Percentiles rank a stretch among this genome's conserved stretches.
Conservation (phyloP, 2,797 vertebrate genomes). For the Mus minutoides region DNA sequence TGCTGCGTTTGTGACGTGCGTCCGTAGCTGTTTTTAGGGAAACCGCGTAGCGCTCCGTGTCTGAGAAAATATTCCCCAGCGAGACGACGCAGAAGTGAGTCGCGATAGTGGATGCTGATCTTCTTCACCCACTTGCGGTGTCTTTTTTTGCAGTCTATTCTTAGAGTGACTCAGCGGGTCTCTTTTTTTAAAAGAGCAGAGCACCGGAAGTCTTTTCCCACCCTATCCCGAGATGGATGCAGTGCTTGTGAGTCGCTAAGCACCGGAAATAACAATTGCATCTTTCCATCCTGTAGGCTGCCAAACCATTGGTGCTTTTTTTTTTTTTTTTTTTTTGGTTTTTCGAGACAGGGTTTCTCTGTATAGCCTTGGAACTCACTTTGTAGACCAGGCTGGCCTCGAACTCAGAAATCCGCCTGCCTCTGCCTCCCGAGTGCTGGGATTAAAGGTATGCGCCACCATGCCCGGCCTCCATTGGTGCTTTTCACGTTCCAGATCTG, state of each 20-base stretch:
- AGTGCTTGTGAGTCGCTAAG: rapidly evolving
- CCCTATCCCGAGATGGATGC: not conserved
- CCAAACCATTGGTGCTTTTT: not conserved
- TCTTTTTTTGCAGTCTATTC: not conserved
- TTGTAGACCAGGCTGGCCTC: too few relatives aligned
- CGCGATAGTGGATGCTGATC: not conserved
- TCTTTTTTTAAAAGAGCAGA: not conserved
- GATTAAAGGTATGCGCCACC: too few relatives aligned
- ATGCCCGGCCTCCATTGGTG: too few relatives aligned
- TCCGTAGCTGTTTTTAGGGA: rapidly evolving
- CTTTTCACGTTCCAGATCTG: not conserved
- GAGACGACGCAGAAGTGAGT: not conserved
- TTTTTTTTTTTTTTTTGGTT: too few relatives aligned
- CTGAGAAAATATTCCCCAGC: not conserved
- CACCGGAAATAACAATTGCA: not conserved
- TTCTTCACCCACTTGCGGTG: not conserved
- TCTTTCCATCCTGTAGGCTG: too few relatives aligned
- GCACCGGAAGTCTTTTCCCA: slow-evolving; percentile 2
- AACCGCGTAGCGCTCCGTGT: rapidly evolving
- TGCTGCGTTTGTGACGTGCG: slow-evolving; percentile 44
- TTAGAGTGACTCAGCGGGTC: slow-evolving; percentile 58
- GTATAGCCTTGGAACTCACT: too few relatives aligned
- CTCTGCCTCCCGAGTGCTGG: too few relatives aligned
- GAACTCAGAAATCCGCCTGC: too few relatives aligned
- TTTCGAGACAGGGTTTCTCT: too few relatives aligned